Evolutionary conservation across 2,797 vertebrate species (phyloP).

Genomic region (Oryzias dopingdopingensis): DNA sequence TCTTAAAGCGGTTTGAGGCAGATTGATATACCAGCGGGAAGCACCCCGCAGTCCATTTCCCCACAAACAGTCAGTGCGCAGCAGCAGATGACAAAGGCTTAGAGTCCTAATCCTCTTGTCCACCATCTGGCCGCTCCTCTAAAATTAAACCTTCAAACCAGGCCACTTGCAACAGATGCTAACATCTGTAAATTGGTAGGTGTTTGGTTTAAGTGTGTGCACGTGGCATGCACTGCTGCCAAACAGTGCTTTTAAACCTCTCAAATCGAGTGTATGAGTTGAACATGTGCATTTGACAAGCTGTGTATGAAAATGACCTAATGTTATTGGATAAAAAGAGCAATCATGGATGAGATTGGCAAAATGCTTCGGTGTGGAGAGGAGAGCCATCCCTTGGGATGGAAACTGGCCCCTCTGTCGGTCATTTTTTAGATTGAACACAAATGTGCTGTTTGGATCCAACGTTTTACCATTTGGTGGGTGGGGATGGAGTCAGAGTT

Average conservation of each 20-base stretch:
- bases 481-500: not conserved
- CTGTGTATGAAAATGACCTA: conserved; percentile 8
- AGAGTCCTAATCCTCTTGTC: conserved; percentile 81
- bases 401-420: conserved; percentile 37
- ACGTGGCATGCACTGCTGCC: conserved; percentile 34
- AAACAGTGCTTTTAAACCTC: conserved; percentile 22
- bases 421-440: conserved; percentile 60
- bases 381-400: conserved; percentile 53
- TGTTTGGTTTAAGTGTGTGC: conserved; percentile 49
- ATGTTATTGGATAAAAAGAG: conserved; percentile 52
- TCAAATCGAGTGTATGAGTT: conserved; percentile 29
- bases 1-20: conserved; percentile 13
- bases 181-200: conserved; percentile 74
- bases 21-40: conserved; percentile 26
- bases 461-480: conserved; percentile 27
- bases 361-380: conserved; percentile 40
- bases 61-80: conserved; percentile 52
- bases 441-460: conserved; percentile 41
- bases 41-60: conserved; percentile 54
- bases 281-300: conserved; percentile 25
- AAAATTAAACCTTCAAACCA: conserved; percentile 75
- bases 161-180: conserved; percentile 68
- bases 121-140: conserved; percentile 77
- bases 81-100: conserved; percentile 82
- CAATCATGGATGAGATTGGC: conserved; percentile 51